Conservation (phyloP, 2,797 vertebrate genomes). For the Melanotaenia nigrans region DNA sequence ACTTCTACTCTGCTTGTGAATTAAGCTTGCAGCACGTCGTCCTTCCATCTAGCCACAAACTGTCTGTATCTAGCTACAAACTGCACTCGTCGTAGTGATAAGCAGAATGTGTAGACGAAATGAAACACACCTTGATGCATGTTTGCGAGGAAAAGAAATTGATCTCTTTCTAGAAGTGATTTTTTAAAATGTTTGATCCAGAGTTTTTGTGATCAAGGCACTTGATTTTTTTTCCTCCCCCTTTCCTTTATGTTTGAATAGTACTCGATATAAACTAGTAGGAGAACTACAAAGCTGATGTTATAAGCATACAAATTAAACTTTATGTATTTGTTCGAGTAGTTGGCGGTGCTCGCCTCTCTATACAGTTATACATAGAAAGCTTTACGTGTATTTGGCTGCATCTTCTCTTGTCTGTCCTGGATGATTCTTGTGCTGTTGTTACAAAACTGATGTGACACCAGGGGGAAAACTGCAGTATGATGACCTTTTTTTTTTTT, state of each 20-base stretch:
- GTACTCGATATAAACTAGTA: slow-evolving; percentile 71
- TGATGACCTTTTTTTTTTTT: slow-evolving; percentile 41
- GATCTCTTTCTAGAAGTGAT: slow-evolving; percentile 60
- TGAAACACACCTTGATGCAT: slow-evolving; percentile 61
- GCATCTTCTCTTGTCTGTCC: slow-evolving; percentile 76
- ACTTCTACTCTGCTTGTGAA: slow-evolving; percentile 63
- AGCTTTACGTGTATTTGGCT: slow-evolving; percentile 81
- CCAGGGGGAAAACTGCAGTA: slow-evolving; percentile 69
- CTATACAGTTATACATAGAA: slow-evolving; percentile 78
- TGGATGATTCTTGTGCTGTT: slow-evolving; percentile 75
- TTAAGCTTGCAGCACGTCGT: slow-evolving; percentile 49
- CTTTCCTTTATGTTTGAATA: slow-evolving; percentile 40
- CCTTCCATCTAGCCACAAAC: slow-evolving; percentile 44
- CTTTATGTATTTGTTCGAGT: slow-evolving; percentile 77
- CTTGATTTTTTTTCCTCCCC: slow-evolving; percentile 38
- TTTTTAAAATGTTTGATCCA: slow-evolving; percentile 54
- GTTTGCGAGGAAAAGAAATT: slow-evolving; percentile 52
- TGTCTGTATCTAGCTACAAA: slow-evolving; percentile 58
- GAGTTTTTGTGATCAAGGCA: slow-evolving; percentile 68
- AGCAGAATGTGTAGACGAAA: slow-evolving; percentile 52
- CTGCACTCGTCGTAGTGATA: slow-evolving; percentile 60
- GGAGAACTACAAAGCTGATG: slow-evolving; percentile 61
- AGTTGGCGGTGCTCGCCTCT: slow-evolving; percentile 65
- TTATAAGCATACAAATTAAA: slow-evolving; percentile 72
- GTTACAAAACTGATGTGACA: slow-evolving; percentile 76